Evolutionary conservation across 1,140 invertebrate species (phyloP), one percentile per base, ranked within the genome.

Genomic region (Drosophila orosa): DNA sequence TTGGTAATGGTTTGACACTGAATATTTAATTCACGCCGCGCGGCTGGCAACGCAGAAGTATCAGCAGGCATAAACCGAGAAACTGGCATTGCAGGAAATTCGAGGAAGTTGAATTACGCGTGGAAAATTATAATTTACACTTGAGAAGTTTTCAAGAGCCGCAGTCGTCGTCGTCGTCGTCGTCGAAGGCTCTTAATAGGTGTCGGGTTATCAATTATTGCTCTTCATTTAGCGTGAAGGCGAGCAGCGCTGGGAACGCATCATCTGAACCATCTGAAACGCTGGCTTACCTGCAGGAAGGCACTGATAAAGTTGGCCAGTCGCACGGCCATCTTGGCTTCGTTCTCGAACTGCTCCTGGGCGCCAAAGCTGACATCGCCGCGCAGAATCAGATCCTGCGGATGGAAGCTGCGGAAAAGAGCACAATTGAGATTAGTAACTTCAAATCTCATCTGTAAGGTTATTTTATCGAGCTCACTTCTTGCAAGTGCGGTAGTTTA

Each of bases 231-330:
- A 84, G 75, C 80, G 76, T 84, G 80, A 87, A 82, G 78, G 27
- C 57, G 80, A 71, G 33, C 24, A 59, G 47, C 65, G 47, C 22
- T 76, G 84, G 75, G 86, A 89, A 89, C 35, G 27, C 39, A 42
- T 56, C 17, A 47, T 48, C n/a, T 63, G 40, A 10, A 15, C 55
- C 17, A 47, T 48, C n/a, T 63, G 40, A 10, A 15, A 55, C 33
- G 40, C 5, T n/a, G 40, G 50, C 69, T 80, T 91, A 96, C 95
- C 94, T 99, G 98, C 66, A 98, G 92, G 92, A 98, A 99, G 17
- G 96, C 96, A 90, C 97, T 98, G 52, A 99, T 96, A 90, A 99
- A 99, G 92, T 99, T 99, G 0, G 98, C 96, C 55, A 99, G 93
- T 57, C 98, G 94, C 9, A 98, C 93, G 2, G 98, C 98, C 95